Percentiles rank a stretch among this genome's conserved stretches.
Evolutionary conservation across 2,797 vertebrate genomes (phyloP).

Genomic region (Eulemur albifrons): DNA sequence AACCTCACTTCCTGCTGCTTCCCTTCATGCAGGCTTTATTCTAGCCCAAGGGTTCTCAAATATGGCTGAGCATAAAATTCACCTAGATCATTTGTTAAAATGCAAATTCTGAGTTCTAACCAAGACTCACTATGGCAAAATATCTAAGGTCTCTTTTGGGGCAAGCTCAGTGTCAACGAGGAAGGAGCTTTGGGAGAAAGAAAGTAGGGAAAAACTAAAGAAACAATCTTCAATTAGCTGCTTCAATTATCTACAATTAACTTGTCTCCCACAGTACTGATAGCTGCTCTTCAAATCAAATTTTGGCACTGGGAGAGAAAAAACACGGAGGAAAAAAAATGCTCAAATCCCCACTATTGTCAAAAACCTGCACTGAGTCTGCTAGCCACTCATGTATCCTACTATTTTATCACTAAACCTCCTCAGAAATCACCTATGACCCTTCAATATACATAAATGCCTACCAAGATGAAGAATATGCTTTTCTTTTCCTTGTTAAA

Average conservation of each 20-base stretch:
- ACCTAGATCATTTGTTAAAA: neutral
- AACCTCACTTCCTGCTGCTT: neutral
- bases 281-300: neutral
- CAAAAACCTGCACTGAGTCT: neutral
- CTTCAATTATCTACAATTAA: conserved; percentile 1
- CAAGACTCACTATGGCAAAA: neutral
- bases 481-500: conserved; percentile 2
- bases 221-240: neutral
- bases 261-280: neutral
- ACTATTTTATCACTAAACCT: neutral
- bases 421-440: neutral
- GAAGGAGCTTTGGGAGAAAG: neutral
- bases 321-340: neutral
- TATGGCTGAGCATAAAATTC: neutral
- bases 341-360: neutral
- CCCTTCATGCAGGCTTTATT: neutral
- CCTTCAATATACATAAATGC: neutral
- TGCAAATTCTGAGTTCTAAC: neutral
- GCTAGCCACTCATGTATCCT: neutral
- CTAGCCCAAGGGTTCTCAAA: neutral
- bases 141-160: neutral
- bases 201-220: neutral
- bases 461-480: neutral
- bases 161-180: neutral
- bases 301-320: neutral